Evolutionary conservation across 2,113 vertebrate species (phyloP).

Genomic region (Dromiciops gliroides): DNA sequence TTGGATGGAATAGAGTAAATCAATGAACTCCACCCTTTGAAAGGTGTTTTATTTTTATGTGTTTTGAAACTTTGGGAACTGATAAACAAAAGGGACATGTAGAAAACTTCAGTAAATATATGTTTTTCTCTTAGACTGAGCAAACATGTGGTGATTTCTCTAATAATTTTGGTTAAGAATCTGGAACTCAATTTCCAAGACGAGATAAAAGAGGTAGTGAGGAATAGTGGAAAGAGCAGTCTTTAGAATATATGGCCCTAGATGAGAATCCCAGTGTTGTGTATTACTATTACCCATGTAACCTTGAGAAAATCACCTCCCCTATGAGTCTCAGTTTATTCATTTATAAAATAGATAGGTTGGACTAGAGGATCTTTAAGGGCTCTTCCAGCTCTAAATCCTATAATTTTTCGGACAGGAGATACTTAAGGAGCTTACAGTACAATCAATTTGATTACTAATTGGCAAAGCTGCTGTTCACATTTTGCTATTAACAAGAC

Average conservation of each 20-base stretch:
- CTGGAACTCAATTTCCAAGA: neutral
- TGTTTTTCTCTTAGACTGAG: neutral
- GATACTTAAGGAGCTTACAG: no score
- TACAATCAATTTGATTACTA: neutral
- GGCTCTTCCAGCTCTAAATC: no score
- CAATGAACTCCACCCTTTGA: neutral
- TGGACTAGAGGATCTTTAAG: neutral
- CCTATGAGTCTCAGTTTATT: neutral
- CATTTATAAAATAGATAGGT: neutral
- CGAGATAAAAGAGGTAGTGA: neutral
- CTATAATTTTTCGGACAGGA: no score
- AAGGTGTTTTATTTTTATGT: neutral
- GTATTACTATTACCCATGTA: neutral
- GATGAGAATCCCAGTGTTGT: neutral
- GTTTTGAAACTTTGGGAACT: neutral
- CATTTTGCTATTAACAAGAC: neutral
- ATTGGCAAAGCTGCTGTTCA: neutral
- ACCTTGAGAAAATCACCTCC: neutral
- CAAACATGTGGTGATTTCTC: neutral
- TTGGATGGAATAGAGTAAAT: neutral
- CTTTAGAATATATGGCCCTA: neutral
- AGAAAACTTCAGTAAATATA: neutral
- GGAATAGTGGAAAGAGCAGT: neutral
- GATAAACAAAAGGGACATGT: neutral
- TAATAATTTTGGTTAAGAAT: neutral